Conservation (phyloP, 2,797 vertebrate genomes). For the Molossus alvarezi region DNA sequence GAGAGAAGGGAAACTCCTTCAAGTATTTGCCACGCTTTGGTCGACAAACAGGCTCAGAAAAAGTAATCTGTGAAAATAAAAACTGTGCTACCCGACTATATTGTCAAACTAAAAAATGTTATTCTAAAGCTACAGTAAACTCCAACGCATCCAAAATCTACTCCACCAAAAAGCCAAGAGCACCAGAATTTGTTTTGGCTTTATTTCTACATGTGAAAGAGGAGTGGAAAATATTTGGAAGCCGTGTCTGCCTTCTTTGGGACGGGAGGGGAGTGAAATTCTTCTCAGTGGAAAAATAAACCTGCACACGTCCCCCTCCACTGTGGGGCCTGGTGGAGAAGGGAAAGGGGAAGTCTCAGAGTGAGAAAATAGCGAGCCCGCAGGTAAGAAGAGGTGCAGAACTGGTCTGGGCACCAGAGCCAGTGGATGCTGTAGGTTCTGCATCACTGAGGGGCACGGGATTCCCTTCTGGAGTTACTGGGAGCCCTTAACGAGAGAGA, state of each 20-base stretch:
- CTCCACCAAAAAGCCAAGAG: slow-evolving; percentile 48
- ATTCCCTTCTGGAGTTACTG: background rate
- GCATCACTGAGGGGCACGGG: background rate
- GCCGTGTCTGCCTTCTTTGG: slow-evolving; percentile 25
- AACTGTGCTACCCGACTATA: slow-evolving; percentile 46
- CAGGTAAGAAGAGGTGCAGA: background rate
- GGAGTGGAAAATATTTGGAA: slow-evolving; percentile 75
- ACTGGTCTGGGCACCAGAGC: background rate
- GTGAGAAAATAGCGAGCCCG: slow-evolving; percentile 4
- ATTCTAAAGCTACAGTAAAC: slow-evolving; percentile 67
- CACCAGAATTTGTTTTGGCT: slow-evolving; percentile 70
- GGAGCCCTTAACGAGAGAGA: background rate
- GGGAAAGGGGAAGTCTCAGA: background rate
- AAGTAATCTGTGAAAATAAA: slow-evolving; percentile 66
- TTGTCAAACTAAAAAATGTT: slow-evolving; percentile 72
- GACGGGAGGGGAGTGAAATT: slow-evolving; percentile 46
- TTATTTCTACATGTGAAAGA: slow-evolving; percentile 43
- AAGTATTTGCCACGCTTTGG: background rate
- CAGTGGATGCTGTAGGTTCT: background rate
- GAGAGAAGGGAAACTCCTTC: slow-evolving; percentile 75
- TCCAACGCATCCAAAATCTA: slow-evolving; percentile 66
- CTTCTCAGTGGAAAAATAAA: slow-evolving; percentile 59
- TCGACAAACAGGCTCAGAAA: slow-evolving; percentile 68
- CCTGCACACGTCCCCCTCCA: background rate
- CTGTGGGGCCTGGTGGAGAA: background rate